Conservation (phyloP, 2,113 vertebrate genomes). For the Oncorhynchus mykiss region DNA sequence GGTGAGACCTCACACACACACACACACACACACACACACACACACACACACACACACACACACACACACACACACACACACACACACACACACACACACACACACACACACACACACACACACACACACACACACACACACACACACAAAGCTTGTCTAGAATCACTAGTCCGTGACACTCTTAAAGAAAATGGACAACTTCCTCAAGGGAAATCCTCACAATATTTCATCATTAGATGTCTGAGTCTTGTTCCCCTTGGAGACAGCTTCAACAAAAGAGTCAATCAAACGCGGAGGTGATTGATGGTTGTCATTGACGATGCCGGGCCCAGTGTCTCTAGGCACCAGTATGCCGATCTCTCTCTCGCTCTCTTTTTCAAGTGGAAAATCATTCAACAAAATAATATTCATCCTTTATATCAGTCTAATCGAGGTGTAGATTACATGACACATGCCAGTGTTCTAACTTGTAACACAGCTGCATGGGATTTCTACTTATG, state of each 20-base stretch:
- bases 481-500: no score
- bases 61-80: no score
- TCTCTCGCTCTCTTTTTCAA: background rate
- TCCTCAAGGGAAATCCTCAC: conserved; percentile 24
- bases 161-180: conserved; percentile 28
- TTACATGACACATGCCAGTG: no score
- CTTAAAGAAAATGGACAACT: conserved; percentile 38
- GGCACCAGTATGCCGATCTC: conserved; percentile 5
- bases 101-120: no score
- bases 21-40: no score
- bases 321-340: conserved; percentile 31
- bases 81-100: no score
- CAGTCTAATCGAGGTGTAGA: no score
- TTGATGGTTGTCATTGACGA: conserved; percentile 54
- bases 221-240: conserved; percentile 55
- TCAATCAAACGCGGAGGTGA: conserved; percentile 58
- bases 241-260: conserved; percentile 31
- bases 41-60: no score
- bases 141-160: background rate
- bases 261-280: conserved; percentile 41
- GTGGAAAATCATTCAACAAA: no score
- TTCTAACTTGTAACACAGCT: no score
- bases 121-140: no score
- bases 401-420: no score
- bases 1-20: conserved; percentile 20